These are phyloP conservation scores for Eupithecia dodoneata DNA, from an alignment of 2,888 invertebrate genomes.

Conservation along the genomic window DNA sequence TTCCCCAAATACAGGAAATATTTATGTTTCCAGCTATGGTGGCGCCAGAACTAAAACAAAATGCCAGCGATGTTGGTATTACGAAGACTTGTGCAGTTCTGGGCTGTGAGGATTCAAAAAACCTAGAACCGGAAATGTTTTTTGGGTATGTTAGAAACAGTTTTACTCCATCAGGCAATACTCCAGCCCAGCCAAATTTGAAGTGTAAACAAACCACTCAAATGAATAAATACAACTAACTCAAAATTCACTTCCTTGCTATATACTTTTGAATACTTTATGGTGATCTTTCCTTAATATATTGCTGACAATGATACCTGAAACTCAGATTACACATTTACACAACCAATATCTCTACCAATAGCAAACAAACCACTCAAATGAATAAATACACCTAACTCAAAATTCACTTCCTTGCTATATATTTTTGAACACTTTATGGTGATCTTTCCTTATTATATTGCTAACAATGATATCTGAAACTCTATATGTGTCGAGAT, in stretches of 20 bases:
- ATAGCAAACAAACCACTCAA: neutral
- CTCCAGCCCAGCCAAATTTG: neutral
- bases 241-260: too few relatives aligned
- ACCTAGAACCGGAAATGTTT: conserved; percentile 69
- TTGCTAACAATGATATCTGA: too few relatives aligned
- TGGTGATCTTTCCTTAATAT: too few relatives aligned
- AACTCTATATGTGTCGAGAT: too few relatives aligned
- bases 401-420: too few relatives aligned
- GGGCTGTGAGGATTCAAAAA: conserved; percentile 78
- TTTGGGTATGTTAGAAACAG: conserved; percentile 63
- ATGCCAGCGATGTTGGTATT: conserved; percentile 69
- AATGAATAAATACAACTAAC: too few relatives aligned
- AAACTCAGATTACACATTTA: too few relatives aligned
- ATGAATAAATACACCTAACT: too few relatives aligned
- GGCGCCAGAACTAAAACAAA: conserved; percentile 77
- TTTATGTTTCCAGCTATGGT: conserved; percentile 69
- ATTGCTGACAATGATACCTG: too few relatives aligned
- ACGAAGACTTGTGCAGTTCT: conserved; percentile 76
- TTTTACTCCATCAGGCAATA: neutral
- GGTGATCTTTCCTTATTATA: too few relatives aligned
- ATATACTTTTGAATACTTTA: too few relatives aligned
- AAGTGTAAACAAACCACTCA: neutral
- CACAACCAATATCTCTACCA: neutral
- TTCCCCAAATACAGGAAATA: neutral
- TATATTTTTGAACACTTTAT: too few relatives aligned